Evolutionary conservation across 2,113 vertebrate genomes (phyloP).

Genomic region (Alces alces): DNA sequence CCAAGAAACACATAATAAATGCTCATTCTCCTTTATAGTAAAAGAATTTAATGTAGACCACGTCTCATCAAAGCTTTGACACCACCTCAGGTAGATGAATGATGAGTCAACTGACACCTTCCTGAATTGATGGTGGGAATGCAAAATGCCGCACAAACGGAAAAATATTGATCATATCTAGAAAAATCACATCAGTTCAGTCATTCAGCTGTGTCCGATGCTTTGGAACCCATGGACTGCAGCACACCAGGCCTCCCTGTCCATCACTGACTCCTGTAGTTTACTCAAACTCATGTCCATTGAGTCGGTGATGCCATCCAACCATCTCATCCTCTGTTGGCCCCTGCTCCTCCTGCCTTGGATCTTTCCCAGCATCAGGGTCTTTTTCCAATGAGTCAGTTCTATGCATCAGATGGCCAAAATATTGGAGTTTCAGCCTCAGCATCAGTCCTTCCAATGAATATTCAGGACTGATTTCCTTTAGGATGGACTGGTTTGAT

Average conservation of each 20-base stretch:
- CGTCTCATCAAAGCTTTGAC: neutral
- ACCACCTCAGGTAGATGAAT: neutral
- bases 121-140: neutral
- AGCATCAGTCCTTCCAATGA: neutral
- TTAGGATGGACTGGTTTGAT: neutral
- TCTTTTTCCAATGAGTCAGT: neutral
- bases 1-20: neutral
- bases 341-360: neutral
- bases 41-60: neutral
- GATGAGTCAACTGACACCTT: neutral
- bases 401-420: neutral
- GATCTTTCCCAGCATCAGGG: neutral
- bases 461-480: neutral
- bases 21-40: neutral
- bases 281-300: neutral
- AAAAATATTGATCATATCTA: neutral
- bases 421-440: neutral
- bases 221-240: neutral
- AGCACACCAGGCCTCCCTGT: neutral
- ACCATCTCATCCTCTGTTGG: neutral
- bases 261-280: neutral
- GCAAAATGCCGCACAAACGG: neutral
- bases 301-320: neutral
- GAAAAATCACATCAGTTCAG: neutral
- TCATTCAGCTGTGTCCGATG: accelerated